phyloP scores from a whole-genome alignment of 2,797 vertebrate species.

The Triplophysa yarkandensis region DNA sequence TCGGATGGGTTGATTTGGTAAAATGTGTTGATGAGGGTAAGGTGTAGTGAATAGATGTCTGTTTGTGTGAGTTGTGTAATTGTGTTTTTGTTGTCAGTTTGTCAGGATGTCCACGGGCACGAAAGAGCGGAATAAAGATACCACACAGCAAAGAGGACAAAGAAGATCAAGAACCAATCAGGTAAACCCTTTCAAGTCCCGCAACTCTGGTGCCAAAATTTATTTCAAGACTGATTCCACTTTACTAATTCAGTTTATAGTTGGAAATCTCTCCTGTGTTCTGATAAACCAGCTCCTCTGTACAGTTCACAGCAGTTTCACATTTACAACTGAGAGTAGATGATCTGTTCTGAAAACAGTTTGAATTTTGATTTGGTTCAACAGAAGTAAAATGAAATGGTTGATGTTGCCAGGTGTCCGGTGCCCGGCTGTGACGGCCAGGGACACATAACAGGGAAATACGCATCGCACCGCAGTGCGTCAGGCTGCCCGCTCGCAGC shows the following conservation, averaged over 20 bases:
- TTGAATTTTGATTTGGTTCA: background rate
- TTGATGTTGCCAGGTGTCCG: constrained; percentile 83
- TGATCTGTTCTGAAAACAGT: background rate
- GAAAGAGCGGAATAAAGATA: constrained; percentile 98
- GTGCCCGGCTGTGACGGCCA: constrained; percentile 97
- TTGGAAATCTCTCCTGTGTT: background rate
- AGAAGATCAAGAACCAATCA: constrained; percentile 99
- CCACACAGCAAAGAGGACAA: constrained; percentile 99
- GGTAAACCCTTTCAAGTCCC: constrained; percentile 71
- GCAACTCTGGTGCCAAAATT: constrained; percentile 13
- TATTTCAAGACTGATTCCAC: background rate
- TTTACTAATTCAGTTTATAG: too few species aligned
- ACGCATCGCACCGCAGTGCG: constrained; percentile 94
- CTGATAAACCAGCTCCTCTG: background rate
- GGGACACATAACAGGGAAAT: constrained; percentile 97
- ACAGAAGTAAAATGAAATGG: background rate
- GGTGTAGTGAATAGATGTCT: too few species aligned
- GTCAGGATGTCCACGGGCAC: constrained; percentile 97
- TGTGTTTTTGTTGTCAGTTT: constrained; percentile 76
- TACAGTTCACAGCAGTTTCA: background rate
- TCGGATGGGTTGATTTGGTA: too few species aligned
- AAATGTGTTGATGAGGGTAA: too few species aligned
- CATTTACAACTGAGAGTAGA: background rate
- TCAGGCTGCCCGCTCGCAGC: constrained; percentile 96
- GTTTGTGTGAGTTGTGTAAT: too few species aligned